Conservation (phyloP, 2,113 vertebrate genomes). For the Sterna hirundo region DNA sequence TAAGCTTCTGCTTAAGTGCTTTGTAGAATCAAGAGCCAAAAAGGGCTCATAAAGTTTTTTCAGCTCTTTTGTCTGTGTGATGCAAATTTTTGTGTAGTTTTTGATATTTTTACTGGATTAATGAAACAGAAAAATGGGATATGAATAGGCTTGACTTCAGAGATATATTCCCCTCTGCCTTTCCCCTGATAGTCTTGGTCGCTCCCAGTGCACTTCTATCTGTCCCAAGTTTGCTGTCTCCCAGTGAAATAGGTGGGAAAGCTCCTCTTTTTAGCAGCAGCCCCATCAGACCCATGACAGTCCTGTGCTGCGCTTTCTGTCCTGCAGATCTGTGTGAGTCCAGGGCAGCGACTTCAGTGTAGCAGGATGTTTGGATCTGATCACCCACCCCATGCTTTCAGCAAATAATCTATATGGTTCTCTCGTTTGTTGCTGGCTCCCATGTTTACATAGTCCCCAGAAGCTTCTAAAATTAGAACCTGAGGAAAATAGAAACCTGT, state of each 20-base stretch:
- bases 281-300: too few relatives aligned
- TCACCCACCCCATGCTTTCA: not conserved
- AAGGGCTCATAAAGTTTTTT: not conserved
- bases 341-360: not conserved
- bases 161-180: not conserved
- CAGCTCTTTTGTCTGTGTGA: not conserved
- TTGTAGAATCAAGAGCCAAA: not conserved
- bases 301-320: too few relatives aligned
- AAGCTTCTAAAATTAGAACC: conserved; percentile 33
- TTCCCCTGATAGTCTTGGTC: too few relatives aligned
- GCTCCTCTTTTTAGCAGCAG: too few relatives aligned
- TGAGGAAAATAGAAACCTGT: conserved; percentile 6
- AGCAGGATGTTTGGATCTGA: not conserved
- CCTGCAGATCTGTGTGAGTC: not conserved
- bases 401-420: not conserved
- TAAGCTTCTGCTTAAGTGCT: conserved; percentile 12
- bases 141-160: not conserved
- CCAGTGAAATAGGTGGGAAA: too few relatives aligned
- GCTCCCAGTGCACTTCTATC: too few relatives aligned
- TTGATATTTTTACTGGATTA: not conserved
- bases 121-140: not conserved
- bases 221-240: too few relatives aligned
- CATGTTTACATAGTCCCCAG: not conserved
- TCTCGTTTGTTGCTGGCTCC: not conserved
- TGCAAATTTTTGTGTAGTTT: not conserved